Conservation (phyloP, 1,140 invertebrate species). For the Drosophila dunni region DNA sequence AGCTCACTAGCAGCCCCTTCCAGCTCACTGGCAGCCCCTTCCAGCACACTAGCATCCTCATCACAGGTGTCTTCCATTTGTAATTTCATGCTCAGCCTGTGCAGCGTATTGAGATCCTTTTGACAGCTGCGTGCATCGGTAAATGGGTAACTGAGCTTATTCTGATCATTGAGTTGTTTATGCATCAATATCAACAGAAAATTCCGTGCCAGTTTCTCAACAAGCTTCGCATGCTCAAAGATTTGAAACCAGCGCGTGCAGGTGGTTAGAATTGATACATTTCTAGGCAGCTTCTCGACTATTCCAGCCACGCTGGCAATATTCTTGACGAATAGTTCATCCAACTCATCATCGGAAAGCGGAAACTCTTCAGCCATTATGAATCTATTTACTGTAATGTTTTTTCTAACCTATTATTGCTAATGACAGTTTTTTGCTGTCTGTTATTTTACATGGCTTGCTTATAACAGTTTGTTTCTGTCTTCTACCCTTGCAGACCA, state of each 20-base stretch:
- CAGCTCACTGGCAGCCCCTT: neutral
- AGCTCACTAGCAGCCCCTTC: too few species aligned
- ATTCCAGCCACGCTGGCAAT: slow-evolving; percentile 45
- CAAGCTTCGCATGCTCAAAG: slow-evolving; percentile 33
- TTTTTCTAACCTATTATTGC: too few species aligned
- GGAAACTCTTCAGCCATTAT: slow-evolving; percentile 27
- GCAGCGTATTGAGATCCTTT: slow-evolving; percentile 40
- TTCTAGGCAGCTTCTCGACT: slow-evolving; percentile 32
- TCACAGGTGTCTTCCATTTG: neutral
- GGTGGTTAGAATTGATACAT: slow-evolving; percentile 13
- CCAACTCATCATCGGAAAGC: slow-evolving; percentile 42
- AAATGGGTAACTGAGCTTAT: slow-evolving; percentile 55
- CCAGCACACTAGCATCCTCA: neutral
- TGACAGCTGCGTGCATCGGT: slow-evolving; percentile 48
- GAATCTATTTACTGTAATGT: neutral
- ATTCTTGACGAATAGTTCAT: slow-evolving; percentile 60
- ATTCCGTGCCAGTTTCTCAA: slow-evolving; percentile 66
- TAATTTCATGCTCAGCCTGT: slow-evolving; percentile 19
- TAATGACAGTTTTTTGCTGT: too few species aligned
- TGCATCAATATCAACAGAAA: slow-evolving; percentile 63
- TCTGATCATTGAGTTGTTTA: slow-evolving; percentile 58
- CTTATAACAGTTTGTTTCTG: neutral
- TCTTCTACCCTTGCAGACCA: slow-evolving; percentile 52
- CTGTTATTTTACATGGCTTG: neutral
- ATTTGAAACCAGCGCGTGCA: slow-evolving; percentile 70